Base-by-base conservation (phyloP, 2,888 invertebrate genomes). In the Pyrocoelia pectoralis region DNA sequence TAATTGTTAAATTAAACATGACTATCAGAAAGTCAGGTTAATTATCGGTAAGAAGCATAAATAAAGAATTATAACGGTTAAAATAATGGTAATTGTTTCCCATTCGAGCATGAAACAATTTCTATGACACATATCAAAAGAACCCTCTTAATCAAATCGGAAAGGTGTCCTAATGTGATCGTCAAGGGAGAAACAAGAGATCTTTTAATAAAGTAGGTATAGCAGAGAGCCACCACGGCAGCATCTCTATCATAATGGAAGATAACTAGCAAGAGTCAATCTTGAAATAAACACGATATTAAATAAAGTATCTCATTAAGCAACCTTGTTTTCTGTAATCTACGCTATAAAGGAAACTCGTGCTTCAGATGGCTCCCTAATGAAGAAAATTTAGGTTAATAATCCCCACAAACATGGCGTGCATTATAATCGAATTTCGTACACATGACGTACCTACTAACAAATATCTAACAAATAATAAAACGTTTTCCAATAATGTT, bases 401-500 rank as follows among this genome's bases (percentile, higher is more conserved):
- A 52, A 58, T n/a, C 41, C 43, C 51, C 28, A 15, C 48, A 50
- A 50, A 56, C 56, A 56, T 41, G 48, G 40, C 29, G 50, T 18
- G 40, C 19, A 56, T 51, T 43, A 50, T 56, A 56, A 61, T 61
- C 56, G 51, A 43, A 56, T 61, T 51, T 14, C 52, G 51, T 24
- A 53, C n/a, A 41, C 51, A 24, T 38, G 38, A 38, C 14, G 51
- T 52, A 3, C 24, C 24, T n/a, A 60, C 24, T 10, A 56, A 56
- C 52, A 56, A 61, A 56, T 52, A 52, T 51, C 56, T 15, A n/a
- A 41, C 19, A 59, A 64, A 64, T 64, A 64, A 64, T 58, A 64
- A 64, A 64, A 55, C 59, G 64, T 64, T 64, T 64, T 64, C 64
- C 64, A 51, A 64, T 64, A 64, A 64, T 64, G 28, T 56, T 14